Percentiles rank a stretch among this genome's conserved stretches.
phyloP scores from a whole-genome alignment of 2,888 invertebrate genomes.

The Drosophila meridionalis region DNA sequence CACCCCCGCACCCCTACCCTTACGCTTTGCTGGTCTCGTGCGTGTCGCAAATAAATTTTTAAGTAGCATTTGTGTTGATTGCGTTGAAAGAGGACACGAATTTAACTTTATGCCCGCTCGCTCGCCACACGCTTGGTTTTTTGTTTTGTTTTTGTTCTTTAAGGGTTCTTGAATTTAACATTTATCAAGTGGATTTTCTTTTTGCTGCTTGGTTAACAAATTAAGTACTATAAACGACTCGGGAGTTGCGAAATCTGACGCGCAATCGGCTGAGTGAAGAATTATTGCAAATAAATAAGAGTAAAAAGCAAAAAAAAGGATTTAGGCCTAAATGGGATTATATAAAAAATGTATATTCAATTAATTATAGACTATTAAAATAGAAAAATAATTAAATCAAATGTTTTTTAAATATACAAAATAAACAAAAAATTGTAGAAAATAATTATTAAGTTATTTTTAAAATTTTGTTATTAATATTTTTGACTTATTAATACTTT shows the following conservation, averaged over 20 bases:
- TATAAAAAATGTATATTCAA: conserved; percentile 1
- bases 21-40: conserved; percentile 58
- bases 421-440: background rate
- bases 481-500: background rate
- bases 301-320: background rate
- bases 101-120: conserved; percentile 51
- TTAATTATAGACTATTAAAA: background rate
- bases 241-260: conserved; percentile 18
- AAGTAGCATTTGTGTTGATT: conserved; percentile 82
- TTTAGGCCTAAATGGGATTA: background rate
- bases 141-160: conserved; percentile 27
- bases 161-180: conserved; percentile 68
- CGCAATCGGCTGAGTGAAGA: conserved; percentile 8
- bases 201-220: conserved; percentile 70
- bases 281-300: conserved; percentile 22
- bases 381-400: background rate
- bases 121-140: conserved; percentile 32
- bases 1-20: background rate
- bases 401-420: background rate
- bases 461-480: no score
- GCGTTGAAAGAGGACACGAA: conserved; percentile 77
- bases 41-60: conserved; percentile 80
- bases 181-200: conserved; percentile 67
- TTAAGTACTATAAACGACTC: conserved; percentile 61
- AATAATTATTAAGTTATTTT: background rate